Percentiles rank a stretch among this genome's conserved stretches.
Conservation (phyloP, 2,797 vertebrate species). For the Falco peregrinus region DNA sequence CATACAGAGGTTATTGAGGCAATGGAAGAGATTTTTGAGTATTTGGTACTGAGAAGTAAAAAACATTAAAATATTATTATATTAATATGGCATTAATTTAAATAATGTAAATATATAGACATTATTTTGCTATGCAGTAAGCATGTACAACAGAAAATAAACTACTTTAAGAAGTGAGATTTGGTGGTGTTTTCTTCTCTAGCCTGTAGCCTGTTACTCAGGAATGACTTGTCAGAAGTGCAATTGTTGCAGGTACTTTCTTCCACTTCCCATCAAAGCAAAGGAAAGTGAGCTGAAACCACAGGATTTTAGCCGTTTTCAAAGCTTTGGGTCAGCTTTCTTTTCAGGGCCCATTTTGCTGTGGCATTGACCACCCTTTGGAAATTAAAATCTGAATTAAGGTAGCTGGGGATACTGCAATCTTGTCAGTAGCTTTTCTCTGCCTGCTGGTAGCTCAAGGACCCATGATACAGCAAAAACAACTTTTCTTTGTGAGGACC, state of each 20-base stretch:
- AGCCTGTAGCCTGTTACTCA: background rate
- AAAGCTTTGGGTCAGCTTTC: background rate
- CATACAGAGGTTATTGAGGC: background rate
- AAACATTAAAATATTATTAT: background rate
- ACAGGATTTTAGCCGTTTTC: background rate
- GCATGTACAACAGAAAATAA: constrained; percentile 46
- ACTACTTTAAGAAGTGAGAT: background rate
- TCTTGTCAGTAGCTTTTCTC: background rate
- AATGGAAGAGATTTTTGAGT: background rate
- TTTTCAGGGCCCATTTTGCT: background rate
- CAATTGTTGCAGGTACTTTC: background rate
- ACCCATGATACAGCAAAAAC: background rate
- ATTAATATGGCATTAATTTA: constrained; percentile 28
- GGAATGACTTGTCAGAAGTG: background rate
- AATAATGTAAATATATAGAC: background rate
- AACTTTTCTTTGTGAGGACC: background rate
- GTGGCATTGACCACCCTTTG: background rate
- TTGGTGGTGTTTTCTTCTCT: background rate
- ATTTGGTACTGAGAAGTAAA: constrained; percentile 39
- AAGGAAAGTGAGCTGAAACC: background rate
- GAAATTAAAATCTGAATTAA: background rate
- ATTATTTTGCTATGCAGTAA: background rate
- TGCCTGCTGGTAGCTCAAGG: background rate
- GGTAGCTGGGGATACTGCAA: background rate
- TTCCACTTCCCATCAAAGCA: background rate